Evolutionary conservation across 2,888 invertebrate genomes (phyloP).

Genomic region (Geophilus truncorum): DNA sequence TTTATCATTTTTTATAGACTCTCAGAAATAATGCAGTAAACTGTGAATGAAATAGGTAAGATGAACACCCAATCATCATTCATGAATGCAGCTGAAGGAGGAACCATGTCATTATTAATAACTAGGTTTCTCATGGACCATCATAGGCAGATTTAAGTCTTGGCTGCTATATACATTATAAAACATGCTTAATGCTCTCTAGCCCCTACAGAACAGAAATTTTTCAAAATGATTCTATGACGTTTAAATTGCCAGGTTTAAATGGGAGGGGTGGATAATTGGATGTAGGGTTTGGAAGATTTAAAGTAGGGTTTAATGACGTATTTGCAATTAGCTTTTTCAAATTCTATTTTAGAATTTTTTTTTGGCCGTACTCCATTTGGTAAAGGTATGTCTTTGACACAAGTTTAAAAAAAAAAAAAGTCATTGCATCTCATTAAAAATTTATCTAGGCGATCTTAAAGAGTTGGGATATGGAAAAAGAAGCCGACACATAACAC

Average conservation of each 20-base stretch:
- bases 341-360: not conserved
- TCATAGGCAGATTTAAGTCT: no score
- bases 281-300: not conserved
- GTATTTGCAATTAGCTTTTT: not conserved
- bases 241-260: not conserved
- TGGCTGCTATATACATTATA: no score
- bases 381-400: no score
- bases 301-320: not conserved
- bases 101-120: no score
- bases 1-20: no score
- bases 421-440: not conserved
- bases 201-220: not conserved
- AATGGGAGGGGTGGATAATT: not conserved
- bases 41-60: no score
- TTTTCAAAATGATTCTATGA: not conserved
- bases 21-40: no score
- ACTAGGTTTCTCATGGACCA: no score
- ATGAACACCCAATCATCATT: no score
- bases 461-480: not conserved
- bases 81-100: no score
- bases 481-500: not conserved
- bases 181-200: no score
- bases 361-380: no score
- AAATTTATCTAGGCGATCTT: not conserved
- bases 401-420: not conserved